A percentile compares a stretch with the other conserved stretches of the same genome.
Evolutionary conservation across 2,797 vertebrate species (phyloP).

Genomic region (Cuculus canorus): DNA sequence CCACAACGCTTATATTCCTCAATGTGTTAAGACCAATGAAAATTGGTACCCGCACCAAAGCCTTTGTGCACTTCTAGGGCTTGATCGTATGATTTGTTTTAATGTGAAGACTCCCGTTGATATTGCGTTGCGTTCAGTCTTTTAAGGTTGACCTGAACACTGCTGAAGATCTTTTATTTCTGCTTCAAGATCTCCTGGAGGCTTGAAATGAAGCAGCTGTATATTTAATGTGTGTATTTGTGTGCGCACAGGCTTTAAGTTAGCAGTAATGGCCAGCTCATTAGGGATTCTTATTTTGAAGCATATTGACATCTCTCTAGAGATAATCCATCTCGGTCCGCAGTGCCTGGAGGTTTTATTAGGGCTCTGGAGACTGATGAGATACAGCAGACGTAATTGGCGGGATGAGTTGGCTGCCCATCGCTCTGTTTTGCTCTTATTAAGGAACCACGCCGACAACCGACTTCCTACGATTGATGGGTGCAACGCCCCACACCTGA

Average conservation of each 20-base stretch:
- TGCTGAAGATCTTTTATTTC: background rate
- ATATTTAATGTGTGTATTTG: rapidly evolving
- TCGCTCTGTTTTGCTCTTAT: background rate
- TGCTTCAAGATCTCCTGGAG: background rate
- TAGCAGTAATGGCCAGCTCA: background rate
- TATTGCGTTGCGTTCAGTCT: rapidly evolving
- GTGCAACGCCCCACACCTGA: rapidly evolving
- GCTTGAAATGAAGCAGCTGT: rapidly evolving
- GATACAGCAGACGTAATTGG: background rate
- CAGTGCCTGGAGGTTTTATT: background rate
- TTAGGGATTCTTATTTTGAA: background rate
- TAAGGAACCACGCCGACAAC: background rate
- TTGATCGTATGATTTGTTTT: rapidly evolving
- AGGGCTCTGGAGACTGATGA: constrained; percentile 13
- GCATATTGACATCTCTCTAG: background rate
- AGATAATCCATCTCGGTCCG: background rate
- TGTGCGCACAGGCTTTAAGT: rapidly evolving
- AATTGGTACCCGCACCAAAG: background rate
- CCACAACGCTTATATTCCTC: rapidly evolving
- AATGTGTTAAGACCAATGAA: rapidly evolving
- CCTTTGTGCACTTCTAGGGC: background rate
- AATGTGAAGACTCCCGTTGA: rapidly evolving
- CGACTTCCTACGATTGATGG: background rate
- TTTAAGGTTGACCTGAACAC: background rate
- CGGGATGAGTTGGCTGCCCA: background rate